Evolutionary conservation across 2,888 invertebrate species (phyloP).

Genomic region (Erebia palarica): DNA sequence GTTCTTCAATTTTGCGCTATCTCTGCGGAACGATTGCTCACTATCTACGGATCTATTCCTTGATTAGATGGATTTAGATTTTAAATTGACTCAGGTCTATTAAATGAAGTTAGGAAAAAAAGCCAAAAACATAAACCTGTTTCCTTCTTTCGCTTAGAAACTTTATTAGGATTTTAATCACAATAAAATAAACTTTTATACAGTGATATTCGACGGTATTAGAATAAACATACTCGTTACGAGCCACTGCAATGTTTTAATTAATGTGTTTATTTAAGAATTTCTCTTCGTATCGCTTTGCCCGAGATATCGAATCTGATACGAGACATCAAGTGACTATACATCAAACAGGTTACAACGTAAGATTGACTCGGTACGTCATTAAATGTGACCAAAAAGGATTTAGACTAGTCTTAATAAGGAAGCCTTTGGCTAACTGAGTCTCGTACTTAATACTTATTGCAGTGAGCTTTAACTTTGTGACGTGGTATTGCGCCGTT

Average conservation of each 20-base stretch:
- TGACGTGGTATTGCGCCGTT: constrained; percentile 25
- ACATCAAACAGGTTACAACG: constrained; percentile 65
- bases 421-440: constrained; percentile 62
- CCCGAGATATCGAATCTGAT: constrained; percentile 55
- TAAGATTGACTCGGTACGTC: constrained; percentile 63
- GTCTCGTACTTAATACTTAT: constrained; percentile 53
- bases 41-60: too few species aligned
- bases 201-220: neutral
- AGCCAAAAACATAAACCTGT: too few species aligned
- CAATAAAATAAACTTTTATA: neutral
- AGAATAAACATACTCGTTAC: neutral
- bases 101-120: too few species aligned
- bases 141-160: too few species aligned
- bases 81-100: too few species aligned
- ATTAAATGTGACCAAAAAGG: constrained; percentile 78
- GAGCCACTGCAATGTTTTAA: constrained; percentile 22
- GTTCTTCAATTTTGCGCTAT: too few species aligned
- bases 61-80: too few species aligned
- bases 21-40: too few species aligned
- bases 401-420: constrained; percentile 69
- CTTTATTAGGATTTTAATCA: too few species aligned
- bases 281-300: constrained; percentile 54
- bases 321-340: constrained; percentile 64
- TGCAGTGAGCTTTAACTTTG: constrained; percentile 31
- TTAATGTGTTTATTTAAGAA: constrained; percentile 40